These are phyloP conservation scores for Halichoerus grypus DNA, from an alignment of 2,113 vertebrate genomes.

Conservation along the genomic window DNA sequence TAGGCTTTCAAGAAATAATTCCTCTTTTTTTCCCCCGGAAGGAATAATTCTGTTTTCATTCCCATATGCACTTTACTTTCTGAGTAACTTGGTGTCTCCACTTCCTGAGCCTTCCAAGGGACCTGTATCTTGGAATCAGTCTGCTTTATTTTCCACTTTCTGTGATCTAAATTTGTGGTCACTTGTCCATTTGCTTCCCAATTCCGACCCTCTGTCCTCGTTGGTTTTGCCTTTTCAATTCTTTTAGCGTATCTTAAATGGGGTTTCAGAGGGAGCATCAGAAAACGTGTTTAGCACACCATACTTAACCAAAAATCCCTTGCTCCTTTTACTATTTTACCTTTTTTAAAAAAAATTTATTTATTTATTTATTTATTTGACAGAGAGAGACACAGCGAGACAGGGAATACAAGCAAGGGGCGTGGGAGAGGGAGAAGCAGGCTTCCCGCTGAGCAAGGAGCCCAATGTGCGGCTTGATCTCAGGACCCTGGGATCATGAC, in stretches of 20 bases:
- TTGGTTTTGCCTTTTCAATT: neutral
- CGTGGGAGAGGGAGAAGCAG: too few relatives aligned
- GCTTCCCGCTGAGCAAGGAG: too few relatives aligned
- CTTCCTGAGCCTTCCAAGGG: neutral
- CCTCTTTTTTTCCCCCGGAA: neutral
- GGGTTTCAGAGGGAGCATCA: neutral
- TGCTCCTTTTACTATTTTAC: neutral
- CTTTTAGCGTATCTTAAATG: neutral
- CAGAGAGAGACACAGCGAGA: too few relatives aligned
- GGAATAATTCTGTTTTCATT: neutral
- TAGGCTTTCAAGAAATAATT: neutral
- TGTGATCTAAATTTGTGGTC: neutral
- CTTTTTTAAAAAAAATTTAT: too few relatives aligned
- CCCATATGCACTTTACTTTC: neutral
- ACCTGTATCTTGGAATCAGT: neutral
- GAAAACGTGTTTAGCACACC: neutral
- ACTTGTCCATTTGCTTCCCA: neutral
- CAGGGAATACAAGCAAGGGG: too few relatives aligned
- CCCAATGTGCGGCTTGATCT: rapidly evolving
- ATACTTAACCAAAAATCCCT: neutral
- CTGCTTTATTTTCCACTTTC: neutral
- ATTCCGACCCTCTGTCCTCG: neutral
- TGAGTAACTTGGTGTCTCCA: neutral
- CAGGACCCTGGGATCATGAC: too few relatives aligned
- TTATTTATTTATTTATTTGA: neutral